Base-by-base conservation (phyloP, 1,140 invertebrate species). In the Brachionus angularis region DNA sequence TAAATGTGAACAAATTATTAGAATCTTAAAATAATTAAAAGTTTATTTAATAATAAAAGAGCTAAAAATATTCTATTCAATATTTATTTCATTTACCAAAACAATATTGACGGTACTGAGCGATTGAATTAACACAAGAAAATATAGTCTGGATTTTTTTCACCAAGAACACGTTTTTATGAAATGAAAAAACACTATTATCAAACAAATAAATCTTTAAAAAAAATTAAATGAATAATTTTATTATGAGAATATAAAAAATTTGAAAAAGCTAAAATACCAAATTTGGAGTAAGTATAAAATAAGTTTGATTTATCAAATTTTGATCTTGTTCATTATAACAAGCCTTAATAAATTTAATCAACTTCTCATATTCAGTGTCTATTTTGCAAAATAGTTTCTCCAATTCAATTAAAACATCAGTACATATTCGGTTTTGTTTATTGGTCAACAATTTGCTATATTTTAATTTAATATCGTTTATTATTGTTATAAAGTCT, bases 21-120 rank as follows among this genome's bases (percentile, higher is more conserved):
- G 53, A 39, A 18, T 21, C 53, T 58, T 58, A 0, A 21, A 58
- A 39, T 14, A 25, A 50, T 12, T 23, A 25, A 25, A 25, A 50
- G 7, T 50, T 23, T 10, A 14, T 3, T 42, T 14, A 42, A 16
- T 7, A 47, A 47, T 16, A 16, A 16, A 21, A 52, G 5, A 27
- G n/a, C n/a, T 27, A 52, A 55, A 55, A 10, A 21, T 55, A 23
- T 21, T 5, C 3, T 58, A 23, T 29, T 14, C n/a, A n/a, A n/a
- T n/a, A n/a, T n/a, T n/a, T n/a, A n/a, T n/a, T n/a, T n/a, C n/a
- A 18, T 34, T 58, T 58, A 58, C 53, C 53, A 39, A 39, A 58
- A 39, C 53, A 58, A 39, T 39, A 58, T 14, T 58, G 33, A 18
- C 23, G 21, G 25, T 23, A 58, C 39, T 58, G 53, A n/a, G 3